Percentiles rank a stretch among this genome's conserved stretches.
phyloP scores from a whole-genome alignment of 2,888 invertebrate genomes.

The Meganola albula region DNA sequence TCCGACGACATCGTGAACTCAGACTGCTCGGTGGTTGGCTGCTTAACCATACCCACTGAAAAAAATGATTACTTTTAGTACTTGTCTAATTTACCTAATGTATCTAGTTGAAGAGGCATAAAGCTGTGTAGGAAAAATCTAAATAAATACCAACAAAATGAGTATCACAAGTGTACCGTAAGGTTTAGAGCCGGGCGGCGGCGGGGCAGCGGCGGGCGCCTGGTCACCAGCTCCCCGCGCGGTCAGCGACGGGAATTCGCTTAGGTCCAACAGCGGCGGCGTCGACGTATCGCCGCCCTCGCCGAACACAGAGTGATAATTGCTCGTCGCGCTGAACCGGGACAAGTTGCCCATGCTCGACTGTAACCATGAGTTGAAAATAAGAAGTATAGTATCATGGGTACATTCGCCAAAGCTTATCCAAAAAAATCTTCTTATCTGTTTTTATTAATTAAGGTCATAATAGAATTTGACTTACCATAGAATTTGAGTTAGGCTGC shows the following conservation, averaged over 20 bases:
- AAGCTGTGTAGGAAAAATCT: no score
- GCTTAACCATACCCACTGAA: constrained; percentile 95
- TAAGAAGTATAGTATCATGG: background rate
- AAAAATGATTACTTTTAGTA: background rate
- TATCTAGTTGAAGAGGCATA: no score
- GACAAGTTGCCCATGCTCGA: constrained; percentile 81
- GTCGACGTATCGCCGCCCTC: constrained; percentile 86
- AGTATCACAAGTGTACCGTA: constrained; percentile 79
- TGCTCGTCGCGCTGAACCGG: constrained; percentile 80
- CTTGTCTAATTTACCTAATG: no score
- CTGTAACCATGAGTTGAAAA: no score
- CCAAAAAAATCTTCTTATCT: background rate
- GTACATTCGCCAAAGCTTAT: constrained; percentile 13
- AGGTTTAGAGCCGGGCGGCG: constrained; percentile 94
- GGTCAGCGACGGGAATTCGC: constrained; percentile 95
- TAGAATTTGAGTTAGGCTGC: constrained; percentile 72
- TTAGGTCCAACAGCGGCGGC: constrained; percentile 92
- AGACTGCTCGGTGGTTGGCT: constrained; percentile 93
- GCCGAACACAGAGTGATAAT: constrained; percentile 90
- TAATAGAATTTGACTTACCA: no score
- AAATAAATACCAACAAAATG: background rate
- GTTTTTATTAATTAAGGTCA: constrained; percentile 13
- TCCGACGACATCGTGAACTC: constrained; percentile 99
- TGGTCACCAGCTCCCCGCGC: constrained; percentile 89
- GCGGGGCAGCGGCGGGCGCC: constrained; percentile 87